These are phyloP conservation scores for Phengaris alcon DNA, from an alignment of 2,888 invertebrate genomes.

Conservation along the genomic window DNA sequence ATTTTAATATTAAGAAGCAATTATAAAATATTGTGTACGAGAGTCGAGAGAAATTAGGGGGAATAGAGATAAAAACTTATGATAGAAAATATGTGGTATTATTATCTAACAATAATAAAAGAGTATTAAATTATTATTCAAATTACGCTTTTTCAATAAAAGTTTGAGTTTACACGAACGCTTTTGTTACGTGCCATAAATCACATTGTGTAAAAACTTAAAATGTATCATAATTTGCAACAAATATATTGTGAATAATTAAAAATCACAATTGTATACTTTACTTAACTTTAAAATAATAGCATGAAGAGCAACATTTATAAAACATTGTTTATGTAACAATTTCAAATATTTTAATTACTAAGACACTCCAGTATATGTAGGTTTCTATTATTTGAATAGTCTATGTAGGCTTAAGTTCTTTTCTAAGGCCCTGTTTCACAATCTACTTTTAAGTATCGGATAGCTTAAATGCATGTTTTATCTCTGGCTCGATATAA, in stretches of 20 bases:
- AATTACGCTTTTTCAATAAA: background rate
- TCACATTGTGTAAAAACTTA: background rate
- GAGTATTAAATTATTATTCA: background rate
- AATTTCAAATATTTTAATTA: background rate
- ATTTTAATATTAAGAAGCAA: background rate
- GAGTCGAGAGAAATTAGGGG: background rate
- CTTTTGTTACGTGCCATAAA: background rate
- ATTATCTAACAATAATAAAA: background rate
- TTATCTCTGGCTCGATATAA: no score
- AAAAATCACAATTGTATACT: background rate
- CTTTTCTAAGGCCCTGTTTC: background rate
- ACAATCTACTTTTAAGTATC: no score
- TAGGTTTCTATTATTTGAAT: background rate
- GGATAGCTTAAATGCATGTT: no score
- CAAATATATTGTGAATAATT: background rate
- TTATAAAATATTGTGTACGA: background rate
- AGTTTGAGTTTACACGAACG: background rate
- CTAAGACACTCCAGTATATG: slow-evolving; percentile 1
- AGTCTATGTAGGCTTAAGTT: background rate
- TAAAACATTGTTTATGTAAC: background rate
- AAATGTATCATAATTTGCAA: background rate
- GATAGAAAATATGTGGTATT: background rate
- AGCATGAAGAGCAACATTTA: background rate
- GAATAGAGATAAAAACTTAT: background rate
- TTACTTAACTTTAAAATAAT: background rate